These are phyloP conservation scores for Calliphora vomitoria DNA, from an alignment of 2,888 invertebrate genomes.

Conservation along the genomic window DNA sequence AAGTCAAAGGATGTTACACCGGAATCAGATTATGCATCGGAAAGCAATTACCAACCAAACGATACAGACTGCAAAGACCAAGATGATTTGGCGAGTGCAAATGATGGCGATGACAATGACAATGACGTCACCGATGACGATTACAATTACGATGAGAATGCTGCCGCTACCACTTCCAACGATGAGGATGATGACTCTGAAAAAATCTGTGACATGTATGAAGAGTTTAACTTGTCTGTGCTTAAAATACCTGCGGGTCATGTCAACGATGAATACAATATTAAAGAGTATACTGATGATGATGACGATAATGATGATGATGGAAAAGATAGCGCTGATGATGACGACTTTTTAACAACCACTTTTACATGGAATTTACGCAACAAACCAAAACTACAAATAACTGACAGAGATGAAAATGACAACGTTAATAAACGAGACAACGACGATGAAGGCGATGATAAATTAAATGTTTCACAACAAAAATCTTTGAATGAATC, in stretches of 20 bases:
- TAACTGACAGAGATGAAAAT: slow-evolving; percentile 73
- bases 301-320: slow-evolving; percentile 77
- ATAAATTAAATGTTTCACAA: slow-evolving; percentile 25
- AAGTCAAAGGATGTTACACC: slow-evolving; percentile 80
- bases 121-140: slow-evolving; percentile 52
- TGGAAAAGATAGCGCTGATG: slow-evolving; percentile 66
- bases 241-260: slow-evolving; percentile 50
- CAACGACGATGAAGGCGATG: slow-evolving; percentile 40
- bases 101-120: slow-evolving; percentile 65
- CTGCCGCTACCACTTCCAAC: neutral
- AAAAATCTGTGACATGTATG: slow-evolving; percentile 55
- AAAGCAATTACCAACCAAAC: slow-evolving; percentile 78
- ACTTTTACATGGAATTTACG: slow-evolving; percentile 83
- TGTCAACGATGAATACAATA: slow-evolving; percentile 22
- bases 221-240: slow-evolving; percentile 74
- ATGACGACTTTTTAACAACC: slow-evolving; percentile 81
- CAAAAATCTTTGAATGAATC: slow-evolving; percentile 9
- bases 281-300: slow-evolving; percentile 54
- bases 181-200: slow-evolving; percentile 58
- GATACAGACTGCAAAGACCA: slow-evolving; percentile 72
- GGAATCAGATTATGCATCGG: slow-evolving; percentile 84
- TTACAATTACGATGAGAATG: slow-evolving; percentile 30
- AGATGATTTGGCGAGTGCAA: slow-evolving; percentile 43
- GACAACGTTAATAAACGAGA: slow-evolving; percentile 22
- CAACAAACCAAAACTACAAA: slow-evolving; percentile 80